Conservation (phyloP, 1,140 invertebrate genomes). For the Drosophila orena region DNA sequence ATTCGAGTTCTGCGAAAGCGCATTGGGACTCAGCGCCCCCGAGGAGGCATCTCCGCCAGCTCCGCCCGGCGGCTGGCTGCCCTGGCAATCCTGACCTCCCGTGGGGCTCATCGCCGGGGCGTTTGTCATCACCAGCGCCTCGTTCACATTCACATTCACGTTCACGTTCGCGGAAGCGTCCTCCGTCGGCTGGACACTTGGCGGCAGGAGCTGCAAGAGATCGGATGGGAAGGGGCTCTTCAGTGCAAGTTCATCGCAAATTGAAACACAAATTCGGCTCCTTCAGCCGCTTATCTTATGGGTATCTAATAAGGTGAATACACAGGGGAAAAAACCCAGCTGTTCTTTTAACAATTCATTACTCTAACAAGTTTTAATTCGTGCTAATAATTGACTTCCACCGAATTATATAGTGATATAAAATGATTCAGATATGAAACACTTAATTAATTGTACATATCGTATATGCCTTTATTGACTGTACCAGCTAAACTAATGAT, state of each 20-base stretch:
- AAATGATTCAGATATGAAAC: not conserved
- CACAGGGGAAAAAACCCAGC: not conserved
- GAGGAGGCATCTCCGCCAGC: conserved; percentile 84
- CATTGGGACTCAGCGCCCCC: conserved; percentile 90
- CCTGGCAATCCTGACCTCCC: conserved; percentile 74
- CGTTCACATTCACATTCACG: conserved; percentile 65
- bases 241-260: conserved; percentile 24
- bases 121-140: conserved; percentile 79
- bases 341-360: too few relatives aligned
- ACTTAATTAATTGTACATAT: too few relatives aligned
- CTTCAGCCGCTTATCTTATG: conserved; percentile 15
- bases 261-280: conserved; percentile 36
- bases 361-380: too few relatives aligned
- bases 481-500: not conserved
- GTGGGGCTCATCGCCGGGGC: conserved; percentile 73
- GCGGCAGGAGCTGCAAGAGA: conserved; percentile 64
- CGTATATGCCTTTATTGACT: not conserved
- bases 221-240: conserved; percentile 11
- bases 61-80: conserved; percentile 39
- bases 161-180: conserved; percentile 61
- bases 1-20: conserved; percentile 88
- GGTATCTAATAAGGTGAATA: conserved; percentile 15
- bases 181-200: conserved; percentile 64
- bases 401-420: not conserved
- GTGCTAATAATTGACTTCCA: too few relatives aligned